phyloP scores from a whole-genome alignment of 2,113 vertebrate genomes.

The Eupsittula cactorum region DNA sequence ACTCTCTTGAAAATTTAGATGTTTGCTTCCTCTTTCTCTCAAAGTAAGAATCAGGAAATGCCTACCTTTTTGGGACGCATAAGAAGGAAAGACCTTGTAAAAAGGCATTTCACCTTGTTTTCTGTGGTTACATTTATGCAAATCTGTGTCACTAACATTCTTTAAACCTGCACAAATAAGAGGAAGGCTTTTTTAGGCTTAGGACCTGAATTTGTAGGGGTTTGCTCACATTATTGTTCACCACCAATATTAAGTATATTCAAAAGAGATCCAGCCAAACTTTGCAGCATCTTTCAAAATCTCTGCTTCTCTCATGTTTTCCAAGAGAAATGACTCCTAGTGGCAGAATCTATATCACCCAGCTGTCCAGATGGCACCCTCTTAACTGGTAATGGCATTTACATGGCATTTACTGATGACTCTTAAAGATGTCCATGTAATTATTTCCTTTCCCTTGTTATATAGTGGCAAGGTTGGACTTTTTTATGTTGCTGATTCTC shows the following conservation, averaged over 20 bases:
- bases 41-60: neutral
- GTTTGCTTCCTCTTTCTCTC: neutral
- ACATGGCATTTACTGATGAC: neutral
- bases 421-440: neutral
- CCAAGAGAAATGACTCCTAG: neutral
- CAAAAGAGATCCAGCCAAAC: neutral
- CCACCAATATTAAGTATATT: neutral
- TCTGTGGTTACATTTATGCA: neutral
- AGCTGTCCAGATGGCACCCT: neutral
- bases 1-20: neutral
- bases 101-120: neutral
- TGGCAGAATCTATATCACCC: neutral
- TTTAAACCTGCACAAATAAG: neutral
- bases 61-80: neutral
- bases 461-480: neutral
- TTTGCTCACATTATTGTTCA: neutral
- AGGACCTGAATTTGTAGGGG: neutral
- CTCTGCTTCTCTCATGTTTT: neutral
- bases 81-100: neutral
- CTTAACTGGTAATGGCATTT: neutral
- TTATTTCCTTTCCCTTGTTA: neutral
- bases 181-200: neutral
- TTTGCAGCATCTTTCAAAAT: neutral
- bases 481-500: neutral
- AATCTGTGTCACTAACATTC: neutral